Evolutionary conservation across 2,888 invertebrate species (phyloP).

Genomic region (Drosophila ustulata): DNA sequence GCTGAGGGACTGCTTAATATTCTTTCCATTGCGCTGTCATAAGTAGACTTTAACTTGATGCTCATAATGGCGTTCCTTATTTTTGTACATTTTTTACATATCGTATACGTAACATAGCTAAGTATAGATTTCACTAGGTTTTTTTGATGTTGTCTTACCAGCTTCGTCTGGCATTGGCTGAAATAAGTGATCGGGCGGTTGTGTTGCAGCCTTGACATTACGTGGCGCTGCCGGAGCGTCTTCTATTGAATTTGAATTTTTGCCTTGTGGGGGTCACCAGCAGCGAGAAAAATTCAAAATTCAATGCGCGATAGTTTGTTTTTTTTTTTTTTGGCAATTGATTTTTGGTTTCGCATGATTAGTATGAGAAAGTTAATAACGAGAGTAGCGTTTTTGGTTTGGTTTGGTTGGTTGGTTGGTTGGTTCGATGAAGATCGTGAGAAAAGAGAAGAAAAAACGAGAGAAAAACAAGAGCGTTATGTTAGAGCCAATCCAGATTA

Average conservation of each 20-base stretch:
- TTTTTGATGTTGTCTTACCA: slow-evolving; percentile 86
- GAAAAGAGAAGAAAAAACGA: slow-evolving; percentile 78
- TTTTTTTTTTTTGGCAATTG: slow-evolving; percentile 53
- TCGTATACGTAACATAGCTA: slow-evolving; percentile 30
- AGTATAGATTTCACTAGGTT: slow-evolving; percentile 41
- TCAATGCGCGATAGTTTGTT: slow-evolving; percentile 60
- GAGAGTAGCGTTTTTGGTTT: slow-evolving; percentile 63
- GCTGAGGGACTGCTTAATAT: neutral
- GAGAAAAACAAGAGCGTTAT: slow-evolving; percentile 75
- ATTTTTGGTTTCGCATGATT: slow-evolving; percentile 67
- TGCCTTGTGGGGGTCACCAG: slow-evolving; percentile 64
- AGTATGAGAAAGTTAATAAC: slow-evolving; percentile 71
- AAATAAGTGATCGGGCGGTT: slow-evolving; percentile 89
- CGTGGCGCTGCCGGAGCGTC: slow-evolving; percentile 85
- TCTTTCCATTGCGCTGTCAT: neutral
- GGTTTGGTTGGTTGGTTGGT: neutral
- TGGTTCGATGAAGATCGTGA: slow-evolving; percentile 62
- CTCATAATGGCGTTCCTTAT: slow-evolving; percentile 2
- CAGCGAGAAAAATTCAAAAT: slow-evolving; percentile 77
- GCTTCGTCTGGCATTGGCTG: slow-evolving; percentile 89
- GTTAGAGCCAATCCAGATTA: slow-evolving; percentile 77
- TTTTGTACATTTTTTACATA: slow-evolving; percentile 12
- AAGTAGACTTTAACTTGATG: neutral
- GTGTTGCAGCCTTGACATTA: slow-evolving; percentile 86
- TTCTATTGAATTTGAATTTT: slow-evolving; percentile 84